phyloP scores from a whole-genome alignment of 1,140 invertebrate genomes.

The Schlechtendalia chinensis region DNA sequence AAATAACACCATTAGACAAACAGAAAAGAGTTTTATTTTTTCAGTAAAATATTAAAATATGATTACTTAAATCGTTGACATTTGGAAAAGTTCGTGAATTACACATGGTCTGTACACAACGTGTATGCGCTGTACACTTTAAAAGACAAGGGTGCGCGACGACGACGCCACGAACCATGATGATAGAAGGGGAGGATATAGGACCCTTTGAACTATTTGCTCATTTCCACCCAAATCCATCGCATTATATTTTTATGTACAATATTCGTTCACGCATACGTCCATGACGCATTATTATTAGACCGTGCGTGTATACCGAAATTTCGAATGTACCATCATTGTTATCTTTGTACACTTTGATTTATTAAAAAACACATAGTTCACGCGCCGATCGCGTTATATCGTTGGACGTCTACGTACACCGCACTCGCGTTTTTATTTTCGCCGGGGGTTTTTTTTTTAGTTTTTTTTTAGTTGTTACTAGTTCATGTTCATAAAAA shows the following conservation, averaged over 20 bases:
- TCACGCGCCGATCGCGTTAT: no score
- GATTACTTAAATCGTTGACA: constrained; percentile 41
- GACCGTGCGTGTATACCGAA: not conserved
- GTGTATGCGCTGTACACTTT: not conserved
- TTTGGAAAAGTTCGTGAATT: constrained; percentile 36
- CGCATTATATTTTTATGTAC: constrained; percentile 26
- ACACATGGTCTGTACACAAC: not conserved
- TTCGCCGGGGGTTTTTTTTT: no score
- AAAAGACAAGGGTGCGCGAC: constrained; percentile 19
- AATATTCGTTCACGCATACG: not conserved
- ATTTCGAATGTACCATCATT: not conserved
- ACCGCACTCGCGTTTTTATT: not conserved
- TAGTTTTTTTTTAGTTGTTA: not conserved
- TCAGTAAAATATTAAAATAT: constrained; percentile 45
- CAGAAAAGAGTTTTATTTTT: constrained; percentile 19
- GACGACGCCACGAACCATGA: constrained; percentile 23
- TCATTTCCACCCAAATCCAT: constrained; percentile 44
- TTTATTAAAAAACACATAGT: constrained; percentile 20
- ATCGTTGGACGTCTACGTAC: not conserved
- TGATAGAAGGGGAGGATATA: constrained; percentile 16
- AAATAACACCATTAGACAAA: constrained; percentile 12
- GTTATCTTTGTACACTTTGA: constrained; percentile 9
- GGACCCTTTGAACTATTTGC: constrained; percentile 45
- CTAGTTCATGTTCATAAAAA: not conserved
- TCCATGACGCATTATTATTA: not conserved